These are phyloP conservation scores for Chelmon rostratus DNA, from an alignment of 2,797 vertebrate genomes.

Conservation along the genomic window DNA sequence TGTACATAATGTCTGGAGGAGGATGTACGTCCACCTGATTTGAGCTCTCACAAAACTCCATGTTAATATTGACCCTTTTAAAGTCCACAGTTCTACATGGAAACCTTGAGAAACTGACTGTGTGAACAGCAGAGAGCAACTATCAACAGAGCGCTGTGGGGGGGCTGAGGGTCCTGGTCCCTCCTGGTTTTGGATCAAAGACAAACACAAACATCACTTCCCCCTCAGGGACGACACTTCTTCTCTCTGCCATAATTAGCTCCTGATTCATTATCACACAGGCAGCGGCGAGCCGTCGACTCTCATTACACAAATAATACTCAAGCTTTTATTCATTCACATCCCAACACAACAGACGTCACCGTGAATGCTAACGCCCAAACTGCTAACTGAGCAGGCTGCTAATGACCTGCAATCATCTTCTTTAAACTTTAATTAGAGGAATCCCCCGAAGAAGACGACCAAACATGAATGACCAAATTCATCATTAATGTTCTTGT, in stretches of 20 bases:
- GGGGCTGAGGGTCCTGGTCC: neutral
- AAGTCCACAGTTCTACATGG: neutral
- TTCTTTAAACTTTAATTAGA: neutral
- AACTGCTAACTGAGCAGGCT: neutral
- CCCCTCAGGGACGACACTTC: slow-evolving; percentile 10
- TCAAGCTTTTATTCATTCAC: neutral
- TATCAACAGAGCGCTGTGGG: neutral
- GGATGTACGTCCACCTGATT: too few relatives aligned
- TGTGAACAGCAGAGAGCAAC: neutral
- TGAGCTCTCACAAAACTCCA: too few relatives aligned
- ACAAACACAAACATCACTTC: slow-evolving; percentile 28
- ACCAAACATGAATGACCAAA: neutral
- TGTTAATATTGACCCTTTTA: neutral
- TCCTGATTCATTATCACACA: slow-evolving; percentile 29
- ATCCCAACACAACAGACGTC: neutral
- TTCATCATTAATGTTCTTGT: neutral
- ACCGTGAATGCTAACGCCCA: neutral
- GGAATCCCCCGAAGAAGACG: neutral
- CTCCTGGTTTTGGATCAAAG: slow-evolving; percentile 38
- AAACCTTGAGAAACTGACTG: neutral
- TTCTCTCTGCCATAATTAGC: slow-evolving; percentile 39
- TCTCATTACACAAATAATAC: slow-evolving; percentile 8
- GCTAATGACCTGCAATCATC: neutral
- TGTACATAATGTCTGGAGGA: too few relatives aligned
- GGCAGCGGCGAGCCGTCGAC: neutral